phyloP scores from a whole-genome alignment of 2,888 invertebrate genomes.

The Trichogramma evanescens region DNA sequence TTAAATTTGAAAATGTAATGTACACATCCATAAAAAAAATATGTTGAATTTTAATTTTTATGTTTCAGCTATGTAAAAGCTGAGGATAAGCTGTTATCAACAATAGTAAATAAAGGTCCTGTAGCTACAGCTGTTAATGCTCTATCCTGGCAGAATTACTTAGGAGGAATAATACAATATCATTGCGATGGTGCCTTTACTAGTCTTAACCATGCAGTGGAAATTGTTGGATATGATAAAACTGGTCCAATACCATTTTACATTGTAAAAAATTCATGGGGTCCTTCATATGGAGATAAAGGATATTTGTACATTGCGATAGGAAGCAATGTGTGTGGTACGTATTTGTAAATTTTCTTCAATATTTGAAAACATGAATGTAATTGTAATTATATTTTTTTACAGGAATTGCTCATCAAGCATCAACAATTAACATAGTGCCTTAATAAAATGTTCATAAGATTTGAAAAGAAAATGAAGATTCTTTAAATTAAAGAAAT shows the following conservation, averaged over 20 bases:
- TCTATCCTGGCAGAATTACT: constrained; percentile 76
- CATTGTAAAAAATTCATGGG: constrained; percentile 83
- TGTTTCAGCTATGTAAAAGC: constrained; percentile 55
- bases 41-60: constrained; percentile 1
- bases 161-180: constrained; percentile 75
- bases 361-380: constrained; percentile 8
- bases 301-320: constrained; percentile 73
- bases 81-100: constrained; percentile 57
- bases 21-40: constrained; percentile 1
- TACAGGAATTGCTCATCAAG: constrained; percentile 60
- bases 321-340: constrained; percentile 72
- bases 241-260: constrained; percentile 68
- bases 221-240: constrained; percentile 76
- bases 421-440: constrained; percentile 54
- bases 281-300: constrained; percentile 63
- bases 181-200: constrained; percentile 61
- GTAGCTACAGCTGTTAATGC: constrained; percentile 77
- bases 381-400: constrained; percentile 22
- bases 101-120: constrained; percentile 67
- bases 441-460: constrained; percentile 5
- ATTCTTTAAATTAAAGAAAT: constrained; percentile 8
- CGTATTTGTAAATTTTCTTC: constrained; percentile 23
- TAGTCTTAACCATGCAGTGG: constrained; percentile 74
- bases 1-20: no score
- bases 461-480: no score